A percentile compares a stretch with the other conserved stretches of the same genome.
These are phyloP conservation scores for Lasioglossum zephyrum DNA, from an alignment of 2,888 invertebrate species.

Conservation along the genomic window DNA sequence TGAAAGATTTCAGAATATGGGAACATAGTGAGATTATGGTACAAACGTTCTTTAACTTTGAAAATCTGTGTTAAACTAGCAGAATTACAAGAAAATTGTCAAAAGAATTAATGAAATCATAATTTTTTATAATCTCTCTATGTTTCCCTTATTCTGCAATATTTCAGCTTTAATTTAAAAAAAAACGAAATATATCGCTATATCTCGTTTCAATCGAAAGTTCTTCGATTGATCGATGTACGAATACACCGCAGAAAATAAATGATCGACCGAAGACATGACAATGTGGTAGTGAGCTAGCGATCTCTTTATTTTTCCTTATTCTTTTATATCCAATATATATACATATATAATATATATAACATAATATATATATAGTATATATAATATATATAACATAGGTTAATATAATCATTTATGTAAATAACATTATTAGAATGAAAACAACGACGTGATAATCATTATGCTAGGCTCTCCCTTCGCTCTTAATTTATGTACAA, in stretches of 20 bases:
- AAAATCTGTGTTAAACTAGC: too few species aligned
- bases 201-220: too few species aligned
- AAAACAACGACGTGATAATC: slow-evolving; percentile 75
- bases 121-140: too few species aligned
- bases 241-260: not conserved
- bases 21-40: too few species aligned
- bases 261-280: not conserved
- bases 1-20: too few species aligned
- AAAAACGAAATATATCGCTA: too few species aligned
- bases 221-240: not conserved
- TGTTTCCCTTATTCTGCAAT: too few species aligned
- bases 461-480: slow-evolving; percentile 72
- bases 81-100: too few species aligned
- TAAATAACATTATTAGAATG: slow-evolving; percentile 77
- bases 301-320: slow-evolving; percentile 68
- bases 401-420: slow-evolving; percentile 74
- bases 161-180: too few species aligned
- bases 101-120: too few species aligned
- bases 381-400: slow-evolving; percentile 63
- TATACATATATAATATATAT: slow-evolving; percentile 34
- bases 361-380: slow-evolving; percentile 51
- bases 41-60: too few species aligned
- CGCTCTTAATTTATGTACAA: slow-evolving; percentile 66
- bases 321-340: slow-evolving; percentile 68
- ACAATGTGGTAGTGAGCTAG: slow-evolving; percentile 41